Conservation (phyloP, 37 sponge, comb jelly and placozoan species). For the Aplysina aerophoba region DNA sequence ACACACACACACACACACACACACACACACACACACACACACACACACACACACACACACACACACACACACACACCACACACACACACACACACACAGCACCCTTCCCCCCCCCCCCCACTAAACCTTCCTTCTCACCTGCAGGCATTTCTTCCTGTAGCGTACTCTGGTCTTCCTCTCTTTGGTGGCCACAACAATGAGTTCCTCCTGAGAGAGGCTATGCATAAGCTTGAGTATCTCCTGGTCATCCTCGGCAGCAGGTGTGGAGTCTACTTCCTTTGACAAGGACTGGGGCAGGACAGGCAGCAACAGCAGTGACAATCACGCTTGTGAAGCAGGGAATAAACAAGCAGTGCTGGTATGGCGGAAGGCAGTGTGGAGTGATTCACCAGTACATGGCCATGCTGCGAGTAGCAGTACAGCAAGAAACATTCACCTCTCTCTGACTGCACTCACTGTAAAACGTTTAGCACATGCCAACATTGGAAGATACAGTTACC, state of each 20-base stretch:
- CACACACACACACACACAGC: not conserved
- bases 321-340: not conserved
- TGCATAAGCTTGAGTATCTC: constrained; percentile 35
- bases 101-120: too few relatives aligned
- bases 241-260: constrained; percentile 16
- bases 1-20: not conserved
- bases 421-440: too few relatives aligned
- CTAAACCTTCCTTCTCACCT: constrained; percentile 29
- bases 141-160: constrained; percentile 61
- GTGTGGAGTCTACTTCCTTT: not conserved
- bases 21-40: not conserved
- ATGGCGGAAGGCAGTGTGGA: too few relatives aligned
- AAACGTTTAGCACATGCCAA: too few relatives aligned
- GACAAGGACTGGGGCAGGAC: not conserved
- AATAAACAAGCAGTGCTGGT: not conserved
- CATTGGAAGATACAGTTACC: too few relatives aligned
- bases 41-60: not conserved
- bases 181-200: constrained; percentile 41
- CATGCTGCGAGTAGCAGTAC: too few relatives aligned
- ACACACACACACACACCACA: not conserved
- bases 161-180: constrained; percentile 43
- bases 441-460: too few relatives aligned
- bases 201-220: constrained; percentile 46
- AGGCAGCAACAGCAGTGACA: not conserved
- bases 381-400: too few relatives aligned